Evolutionary conservation across 2,797 vertebrate genomes (phyloP), one percentile per base, ranked within the genome.

Genomic region (Coracias cyanogaster): DNA sequence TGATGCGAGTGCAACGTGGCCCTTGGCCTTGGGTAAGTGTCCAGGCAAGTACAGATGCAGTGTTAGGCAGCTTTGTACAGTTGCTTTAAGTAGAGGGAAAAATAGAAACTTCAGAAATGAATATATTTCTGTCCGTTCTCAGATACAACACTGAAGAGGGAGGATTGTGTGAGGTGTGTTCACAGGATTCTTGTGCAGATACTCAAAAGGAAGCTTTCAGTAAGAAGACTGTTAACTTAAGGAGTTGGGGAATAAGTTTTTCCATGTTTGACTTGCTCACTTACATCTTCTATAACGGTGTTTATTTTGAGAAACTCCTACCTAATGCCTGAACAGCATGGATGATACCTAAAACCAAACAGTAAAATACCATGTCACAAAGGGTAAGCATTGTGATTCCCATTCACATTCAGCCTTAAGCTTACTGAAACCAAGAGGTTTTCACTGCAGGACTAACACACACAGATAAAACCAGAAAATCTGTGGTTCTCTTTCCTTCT

Each of bases 1-100:
- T 74, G 41, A 18, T 1, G 3, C 2, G 2, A 37, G 7, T 48
- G 6, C 60, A 45, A 1, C 1, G 0, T 41, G 14, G 25, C 22
- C 31, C 8, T 35, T 24, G 19, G 45, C 12, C 31, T n/a, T 28
- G 6, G 2, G 0, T 20, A 18, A 62, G 48, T 20, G 12, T 28
- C 18, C 31, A 41, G 67, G 22, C 28, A 61, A 76, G 48, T 2
- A 16, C 5, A 39, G 19, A 3, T 22, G 18, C 16, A 14, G 6
- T 17, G 31, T 62, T 54, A 45, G 41, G 33, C 20, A 58, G 64
- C 39, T 14, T 55, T n/a, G n/a, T 25, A 26, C n/a, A 22, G 41
- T 21, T 70, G 25, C 41, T 82, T 86, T 60, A 64, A 39, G 15
- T 74, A 18, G 29, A 52, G 28, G 22, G 58, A 83, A 55, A n/a